Evolutionary conservation across 2,888 invertebrate genomes (phyloP).

Genomic region (Lepidocyrtinus sp.): DNA sequence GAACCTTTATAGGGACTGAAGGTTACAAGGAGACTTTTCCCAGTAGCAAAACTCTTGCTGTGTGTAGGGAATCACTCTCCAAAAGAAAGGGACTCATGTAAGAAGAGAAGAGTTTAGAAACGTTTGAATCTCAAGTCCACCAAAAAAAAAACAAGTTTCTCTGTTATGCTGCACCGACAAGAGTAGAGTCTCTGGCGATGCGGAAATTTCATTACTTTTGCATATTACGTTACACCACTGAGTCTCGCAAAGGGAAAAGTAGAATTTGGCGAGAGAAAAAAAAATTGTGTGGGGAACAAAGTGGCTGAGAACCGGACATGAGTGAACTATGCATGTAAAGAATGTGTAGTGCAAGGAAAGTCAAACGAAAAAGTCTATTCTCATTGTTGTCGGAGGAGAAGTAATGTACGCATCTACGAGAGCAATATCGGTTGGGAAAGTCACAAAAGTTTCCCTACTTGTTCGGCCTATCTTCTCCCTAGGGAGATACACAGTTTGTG

Average conservation of each 20-base stretch:
- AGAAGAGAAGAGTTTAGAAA: neutral
- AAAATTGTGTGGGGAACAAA: neutral
- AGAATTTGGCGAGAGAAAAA: neutral
- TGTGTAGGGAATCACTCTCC: too few relatives aligned
- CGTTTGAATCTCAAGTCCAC: too few relatives aligned
- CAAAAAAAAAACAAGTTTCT: neutral
- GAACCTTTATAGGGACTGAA: too few relatives aligned
- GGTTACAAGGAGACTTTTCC: too few relatives aligned
- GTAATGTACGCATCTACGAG: neutral
- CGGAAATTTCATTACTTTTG: slow-evolving; percentile 54
- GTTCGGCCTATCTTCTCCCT: neutral
- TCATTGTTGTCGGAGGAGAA: slow-evolving; percentile 24
- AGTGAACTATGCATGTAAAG: slow-evolving; percentile 28
- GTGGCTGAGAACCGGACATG: slow-evolving; percentile 38
- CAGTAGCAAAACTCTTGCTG: too few relatives aligned
- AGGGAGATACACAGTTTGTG: too few relatives aligned
- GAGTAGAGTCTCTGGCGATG: slow-evolving; percentile 49
- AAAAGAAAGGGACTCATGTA: too few relatives aligned
- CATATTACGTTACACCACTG: slow-evolving; percentile 38
- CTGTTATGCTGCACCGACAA: too few relatives aligned
- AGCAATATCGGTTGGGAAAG: neutral
- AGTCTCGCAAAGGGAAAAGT: neutral
- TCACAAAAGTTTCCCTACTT: neutral
- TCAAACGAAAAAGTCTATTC: slow-evolving; percentile 37
- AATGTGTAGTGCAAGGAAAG: too few relatives aligned